Percentiles rank a stretch among this genome's conserved stretches.
These are phyloP conservation scores for Cyprinodon brontotheroides DNA, from an alignment of 2,113 vertebrate species.

Conservation along the genomic window DNA sequence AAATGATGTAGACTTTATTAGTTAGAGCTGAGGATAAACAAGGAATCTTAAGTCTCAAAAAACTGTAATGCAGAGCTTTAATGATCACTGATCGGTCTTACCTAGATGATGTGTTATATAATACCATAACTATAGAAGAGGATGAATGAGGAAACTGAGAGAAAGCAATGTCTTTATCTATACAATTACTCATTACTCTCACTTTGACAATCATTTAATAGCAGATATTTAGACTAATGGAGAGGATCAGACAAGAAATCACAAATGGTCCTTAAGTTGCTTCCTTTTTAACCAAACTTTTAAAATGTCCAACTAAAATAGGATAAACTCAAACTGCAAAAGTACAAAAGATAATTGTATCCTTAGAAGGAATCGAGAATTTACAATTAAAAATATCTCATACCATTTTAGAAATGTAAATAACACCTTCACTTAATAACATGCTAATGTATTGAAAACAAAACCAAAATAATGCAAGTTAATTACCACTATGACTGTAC, in stretches of 20 bases:
- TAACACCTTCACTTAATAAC: no score
- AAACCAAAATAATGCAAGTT: background rate
- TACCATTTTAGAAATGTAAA: background rate
- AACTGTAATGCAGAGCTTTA: conserved; percentile 7
- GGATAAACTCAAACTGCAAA: background rate
- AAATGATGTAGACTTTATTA: background rate
- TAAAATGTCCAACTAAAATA: background rate
- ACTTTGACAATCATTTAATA: background rate
- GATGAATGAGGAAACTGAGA: conserved; percentile 16
- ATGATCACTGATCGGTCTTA: conserved; percentile 9
- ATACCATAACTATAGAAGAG: conserved; percentile 10
- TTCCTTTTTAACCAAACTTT: background rate
- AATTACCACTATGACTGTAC: background rate
- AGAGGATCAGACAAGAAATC: conserved; percentile 6
- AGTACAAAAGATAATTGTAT: background rate
- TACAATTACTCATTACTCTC: background rate
- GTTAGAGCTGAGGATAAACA: background rate
- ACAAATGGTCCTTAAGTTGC: background rate
- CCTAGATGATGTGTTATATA: conserved; percentile 10
- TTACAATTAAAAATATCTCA: background rate
- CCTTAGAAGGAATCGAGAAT: background rate
- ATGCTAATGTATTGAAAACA: no score
- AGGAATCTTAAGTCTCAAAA: background rate
- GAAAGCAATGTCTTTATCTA: background rate
- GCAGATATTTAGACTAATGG: background rate